Evolutionary conservation across 2,113 vertebrate genomes (phyloP), one percentile per base, ranked within the genome.

Genomic region (Mystacornis crossleyi): DNA sequence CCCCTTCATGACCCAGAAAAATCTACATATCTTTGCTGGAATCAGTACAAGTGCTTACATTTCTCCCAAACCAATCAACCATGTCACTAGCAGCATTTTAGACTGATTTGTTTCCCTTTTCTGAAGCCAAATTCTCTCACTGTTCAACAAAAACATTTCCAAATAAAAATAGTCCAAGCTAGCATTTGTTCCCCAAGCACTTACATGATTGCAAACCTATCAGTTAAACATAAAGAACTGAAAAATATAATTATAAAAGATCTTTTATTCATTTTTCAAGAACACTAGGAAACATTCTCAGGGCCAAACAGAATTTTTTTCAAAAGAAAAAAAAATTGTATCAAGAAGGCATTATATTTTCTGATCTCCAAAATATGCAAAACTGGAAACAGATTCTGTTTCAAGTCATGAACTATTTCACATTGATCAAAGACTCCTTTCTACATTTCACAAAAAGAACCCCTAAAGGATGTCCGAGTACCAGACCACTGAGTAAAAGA

Each of bases 41-140:
- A 81, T 74, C 51, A 81, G 33, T 18, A 74, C 31, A 64, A 79
- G 34, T 67, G 36, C 34, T 55, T 85, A 7, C 2, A 64, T 67
- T 92, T 88, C 29, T 75, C 24, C 57, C 42, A 20, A 89, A 13
- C 6, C 18, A 84, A 18, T 12, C 9, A 84, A n/a, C 31, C 38
- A 25, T 5, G 16, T 19, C 0, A 0, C 58, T 66, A 6, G 0
- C 11, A 81, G 33, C 18, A 48, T 34, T 86, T 92, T 38, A 65
- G 15, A 60, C 24, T 29, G 21, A 82, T 69, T 81, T 90, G 31
- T 64, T 94, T 79, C 71, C 53, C 15, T 10, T 43, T 81, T 53
- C 45, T 55, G 48, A 89, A 83, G 31, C 21, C 48, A 94, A 73
- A 61, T 64, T 61, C 19, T 23, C 18, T 45, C 45, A 65, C 34